Conservation (phyloP, 2,797 vertebrate genomes). For the Karalla daura region DNA sequence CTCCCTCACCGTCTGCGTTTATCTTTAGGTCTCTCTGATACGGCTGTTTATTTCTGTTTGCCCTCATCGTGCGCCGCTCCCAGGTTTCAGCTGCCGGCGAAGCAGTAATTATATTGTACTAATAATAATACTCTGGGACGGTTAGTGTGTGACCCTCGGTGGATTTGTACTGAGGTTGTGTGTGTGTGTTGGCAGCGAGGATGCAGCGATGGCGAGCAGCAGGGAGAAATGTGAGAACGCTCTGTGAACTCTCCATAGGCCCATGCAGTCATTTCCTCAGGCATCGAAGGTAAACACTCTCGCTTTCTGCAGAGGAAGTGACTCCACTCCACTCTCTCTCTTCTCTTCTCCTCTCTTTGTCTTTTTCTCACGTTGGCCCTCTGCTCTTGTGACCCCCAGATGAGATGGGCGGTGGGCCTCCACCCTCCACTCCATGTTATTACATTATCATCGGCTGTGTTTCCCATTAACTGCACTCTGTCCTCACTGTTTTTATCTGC, state of each 20-base stretch:
- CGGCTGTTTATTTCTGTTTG: conserved; percentile 25
- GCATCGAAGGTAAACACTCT: conserved; percentile 82
- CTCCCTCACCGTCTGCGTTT: conserved; percentile 1
- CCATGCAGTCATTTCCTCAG: conserved; percentile 83
- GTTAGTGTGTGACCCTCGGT: conserved; percentile 26
- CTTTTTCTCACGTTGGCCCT: conserved; percentile 40
- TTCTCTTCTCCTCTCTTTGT: conserved; percentile 24
- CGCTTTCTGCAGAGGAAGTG: conserved; percentile 81
- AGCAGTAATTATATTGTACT: conserved; percentile 43
- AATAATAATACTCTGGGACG: conserved; percentile 33
- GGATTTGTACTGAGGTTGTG: conserved; percentile 47
- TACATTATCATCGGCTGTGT: no score
- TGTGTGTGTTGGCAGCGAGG: conserved; percentile 63
- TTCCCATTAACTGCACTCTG: no score
- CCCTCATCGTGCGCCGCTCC: background rate
- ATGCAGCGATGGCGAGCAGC: conserved; percentile 44
- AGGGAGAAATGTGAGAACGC: conserved; percentile 76
- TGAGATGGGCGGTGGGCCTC: background rate
- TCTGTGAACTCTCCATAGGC: conserved; percentile 75
- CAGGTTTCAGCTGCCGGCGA: conserved; percentile 22
- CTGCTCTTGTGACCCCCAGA: conserved; percentile 35
- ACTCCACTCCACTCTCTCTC: conserved; percentile 65
- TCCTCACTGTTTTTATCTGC: no score
- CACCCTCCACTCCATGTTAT: no score
- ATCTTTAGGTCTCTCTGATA: background rate